Percentiles rank a stretch among this genome's conserved stretches.
phyloP scores from a whole-genome alignment of 2,113 vertebrate genomes.

The Sturnira hondurensis region DNA sequence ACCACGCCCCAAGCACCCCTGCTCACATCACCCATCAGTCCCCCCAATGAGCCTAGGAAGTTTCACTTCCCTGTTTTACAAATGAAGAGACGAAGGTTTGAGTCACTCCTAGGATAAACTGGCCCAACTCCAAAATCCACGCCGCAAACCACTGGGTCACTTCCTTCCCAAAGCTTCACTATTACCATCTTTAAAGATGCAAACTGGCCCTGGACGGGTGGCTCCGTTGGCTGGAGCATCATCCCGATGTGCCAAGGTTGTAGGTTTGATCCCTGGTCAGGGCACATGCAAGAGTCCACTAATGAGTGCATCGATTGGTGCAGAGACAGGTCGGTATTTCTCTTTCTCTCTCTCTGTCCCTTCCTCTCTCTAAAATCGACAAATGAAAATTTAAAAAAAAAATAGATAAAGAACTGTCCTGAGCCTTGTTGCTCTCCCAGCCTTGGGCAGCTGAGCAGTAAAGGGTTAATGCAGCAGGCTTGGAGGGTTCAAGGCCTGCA shows the following conservation, averaged over 20 bases:
- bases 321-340: too few relatives aligned
- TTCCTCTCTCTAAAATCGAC: too few relatives aligned
- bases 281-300: too few relatives aligned
- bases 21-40: too few relatives aligned
- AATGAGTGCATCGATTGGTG: too few relatives aligned
- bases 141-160: neutral
- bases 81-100: neutral
- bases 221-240: too few relatives aligned
- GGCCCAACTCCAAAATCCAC: neutral
- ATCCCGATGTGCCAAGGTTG: too few relatives aligned
- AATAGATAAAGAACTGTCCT: neutral
- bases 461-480: neutral
- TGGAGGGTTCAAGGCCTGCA: neutral
- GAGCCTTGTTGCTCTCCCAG: neutral
- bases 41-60: neutral
- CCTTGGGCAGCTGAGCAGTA: neutral
- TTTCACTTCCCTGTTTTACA: neutral
- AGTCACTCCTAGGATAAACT: neutral
- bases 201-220: neutral
- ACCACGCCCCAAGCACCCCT: neutral
- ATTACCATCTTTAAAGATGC: neutral
- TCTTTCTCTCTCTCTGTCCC: too few relatives aligned
- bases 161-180: neutral
- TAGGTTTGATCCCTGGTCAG: too few relatives aligned
- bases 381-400: too few relatives aligned